Percentiles rank a stretch among this genome's conserved stretches.
phyloP scores from a whole-genome alignment of 2,797 vertebrate species.

The Myotis vivesi region DNA sequence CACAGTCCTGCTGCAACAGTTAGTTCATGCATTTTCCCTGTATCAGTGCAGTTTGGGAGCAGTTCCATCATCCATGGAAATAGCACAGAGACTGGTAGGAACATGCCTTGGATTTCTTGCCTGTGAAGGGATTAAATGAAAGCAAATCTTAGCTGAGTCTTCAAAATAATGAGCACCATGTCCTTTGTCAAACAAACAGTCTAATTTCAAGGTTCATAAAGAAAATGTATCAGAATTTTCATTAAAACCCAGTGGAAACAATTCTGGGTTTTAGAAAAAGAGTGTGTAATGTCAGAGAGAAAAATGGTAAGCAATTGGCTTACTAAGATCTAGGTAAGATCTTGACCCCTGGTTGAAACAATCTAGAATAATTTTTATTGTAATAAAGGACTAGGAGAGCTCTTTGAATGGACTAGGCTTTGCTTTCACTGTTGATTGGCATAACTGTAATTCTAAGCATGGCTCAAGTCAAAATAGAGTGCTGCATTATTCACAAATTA shows the following conservation, averaged over 20 bases:
- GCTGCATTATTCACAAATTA: not conserved
- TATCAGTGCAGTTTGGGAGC: not conserved
- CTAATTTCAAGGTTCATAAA: not conserved
- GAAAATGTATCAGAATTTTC: not conserved
- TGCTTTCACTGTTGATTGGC: not conserved
- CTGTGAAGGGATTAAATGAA: not conserved
- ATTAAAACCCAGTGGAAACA: not conserved
- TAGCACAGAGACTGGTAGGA: not conserved
- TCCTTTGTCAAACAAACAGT: not conserved
- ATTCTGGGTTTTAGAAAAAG: not conserved
- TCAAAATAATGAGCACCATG: not conserved
- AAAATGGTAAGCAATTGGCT: not conserved
- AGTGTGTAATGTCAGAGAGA: not conserved
- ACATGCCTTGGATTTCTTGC: not conserved
- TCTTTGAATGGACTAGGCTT: not conserved
- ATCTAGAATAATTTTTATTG: not conserved
- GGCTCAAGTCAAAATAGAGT: not conserved
- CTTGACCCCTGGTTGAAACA: not conserved
- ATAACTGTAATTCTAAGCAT: not conserved
- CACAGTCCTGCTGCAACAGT: not conserved
- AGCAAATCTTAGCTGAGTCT: not conserved
- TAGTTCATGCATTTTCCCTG: not conserved
- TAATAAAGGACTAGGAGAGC: not conserved
- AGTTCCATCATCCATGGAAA: slow-evolving; percentile 16
- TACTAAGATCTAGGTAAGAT: not conserved